Base-by-base conservation (phyloP, 2,888 invertebrate genomes). In the Hirtodrosophila confusa region DNA sequence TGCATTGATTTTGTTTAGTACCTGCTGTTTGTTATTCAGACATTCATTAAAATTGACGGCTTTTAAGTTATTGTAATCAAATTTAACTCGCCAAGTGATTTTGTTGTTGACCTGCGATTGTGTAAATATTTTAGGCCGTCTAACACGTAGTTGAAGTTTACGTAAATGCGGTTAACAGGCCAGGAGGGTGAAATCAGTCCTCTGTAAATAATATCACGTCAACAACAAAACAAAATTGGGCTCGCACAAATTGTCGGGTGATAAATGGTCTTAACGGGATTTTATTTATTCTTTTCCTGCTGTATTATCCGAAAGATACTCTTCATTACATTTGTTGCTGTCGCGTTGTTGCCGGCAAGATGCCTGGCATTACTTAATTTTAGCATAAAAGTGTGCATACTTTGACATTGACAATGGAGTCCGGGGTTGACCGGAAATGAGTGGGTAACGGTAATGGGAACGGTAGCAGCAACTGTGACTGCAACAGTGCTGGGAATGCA, bases 221-320 rank as follows among this genome's bases (percentile, higher is more conserved):
- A 78, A 68, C 78, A 49, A 37, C 65, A 68, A 67, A 66, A 68
- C 69, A 50, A 68, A 75, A 78, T 80, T 69, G 70, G 61, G 64
- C 65, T 54, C 58, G 49, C 57, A 83, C 86, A 86, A 80, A 80
- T 80, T 86, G 69, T 85, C 69, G 78, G 69, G 89, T 91, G 91
- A 91, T 91, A 90, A 91, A 91, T 91, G 89, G 90, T 88, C 91
- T 90, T 90, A 91, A 90, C 91, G 89, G 90, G 91, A 91, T 91
- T 91, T 90, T 89, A 86, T 88, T 90, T 88, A 56, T 72, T 75
- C 73, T 60, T 54, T 47, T 57, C 39, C 39, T 45, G 61, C 40
- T 67, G 56, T 47, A 27, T 50, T 9, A 31, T 69, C 3, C 39
- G 8, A 6, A 9, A 35, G 56, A 65, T 63, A 48, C 76, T 80